phyloP scores from a whole-genome alignment of 2,888 invertebrate genomes.

The Protophormia terraenovae region DNA sequence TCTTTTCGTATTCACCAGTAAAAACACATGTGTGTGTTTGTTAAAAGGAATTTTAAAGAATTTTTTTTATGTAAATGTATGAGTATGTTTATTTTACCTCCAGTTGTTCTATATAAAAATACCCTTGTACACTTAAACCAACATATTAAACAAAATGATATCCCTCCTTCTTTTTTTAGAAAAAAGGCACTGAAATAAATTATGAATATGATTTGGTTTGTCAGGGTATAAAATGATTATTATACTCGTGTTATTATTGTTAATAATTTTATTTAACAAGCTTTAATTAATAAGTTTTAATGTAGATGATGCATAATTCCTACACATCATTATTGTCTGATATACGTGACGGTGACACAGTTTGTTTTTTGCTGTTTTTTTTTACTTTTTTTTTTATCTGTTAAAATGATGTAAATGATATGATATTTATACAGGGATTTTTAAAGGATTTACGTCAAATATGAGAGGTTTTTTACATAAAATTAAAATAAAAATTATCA shows the following conservation, averaged over 20 bases:
- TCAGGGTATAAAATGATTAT: slow-evolving; percentile 45
- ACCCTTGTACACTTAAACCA: background rate
- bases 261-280: slow-evolving; percentile 58
- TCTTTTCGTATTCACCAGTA: background rate
- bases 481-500: background rate
- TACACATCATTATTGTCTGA: slow-evolving; percentile 42
- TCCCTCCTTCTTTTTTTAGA: background rate
- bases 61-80: background rate
- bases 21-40: background rate
- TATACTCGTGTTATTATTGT: slow-evolving; percentile 40
- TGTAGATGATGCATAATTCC: slow-evolving; percentile 79
- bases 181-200: background rate
- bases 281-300: slow-evolving; percentile 79
- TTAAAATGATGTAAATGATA: slow-evolving; percentile 1
- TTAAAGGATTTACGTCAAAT: slow-evolving; percentile 32
- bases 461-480: background rate
- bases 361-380: background rate
- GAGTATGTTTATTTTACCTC: background rate
- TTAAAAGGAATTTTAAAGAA: background rate
- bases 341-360: slow-evolving; percentile 43
- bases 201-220: slow-evolving; percentile 48
- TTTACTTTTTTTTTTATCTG: background rate
- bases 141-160: background rate
- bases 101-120: background rate
- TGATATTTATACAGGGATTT: background rate